These are phyloP conservation scores for Ispidina picta DNA, from an alignment of 2,797 vertebrate genomes.

Conservation along the genomic window DNA sequence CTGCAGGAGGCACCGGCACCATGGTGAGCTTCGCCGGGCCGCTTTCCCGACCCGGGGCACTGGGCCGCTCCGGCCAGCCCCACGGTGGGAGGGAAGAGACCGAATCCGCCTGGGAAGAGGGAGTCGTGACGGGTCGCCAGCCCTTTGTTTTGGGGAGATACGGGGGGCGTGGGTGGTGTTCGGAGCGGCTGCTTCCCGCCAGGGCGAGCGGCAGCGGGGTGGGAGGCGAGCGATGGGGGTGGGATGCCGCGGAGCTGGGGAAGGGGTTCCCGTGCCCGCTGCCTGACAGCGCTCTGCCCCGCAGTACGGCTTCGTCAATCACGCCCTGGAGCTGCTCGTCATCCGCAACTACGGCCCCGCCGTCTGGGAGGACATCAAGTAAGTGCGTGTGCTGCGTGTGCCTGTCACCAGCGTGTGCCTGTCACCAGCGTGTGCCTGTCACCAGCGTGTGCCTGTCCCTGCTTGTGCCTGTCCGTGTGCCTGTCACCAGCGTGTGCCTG, in stretches of 20 bases:
- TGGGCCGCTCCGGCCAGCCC: not conserved
- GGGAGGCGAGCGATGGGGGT: no score
- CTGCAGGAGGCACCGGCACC: not conserved
- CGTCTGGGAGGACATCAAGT: slow-evolving; percentile 99
- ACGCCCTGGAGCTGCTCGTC: slow-evolving; percentile 97
- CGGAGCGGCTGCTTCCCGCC: not conserved
- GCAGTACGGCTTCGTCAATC: slow-evolving; percentile 98
- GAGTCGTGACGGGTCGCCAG: not conserved
- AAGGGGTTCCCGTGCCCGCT: not conserved
- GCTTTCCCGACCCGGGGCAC: not conserved
- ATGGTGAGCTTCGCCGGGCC: slow-evolving; percentile 62
- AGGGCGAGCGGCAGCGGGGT: not conserved
- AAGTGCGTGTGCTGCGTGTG: slow-evolving; percentile 70
- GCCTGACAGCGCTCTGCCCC: slow-evolving; percentile 9
- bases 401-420: no score
- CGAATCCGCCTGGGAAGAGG: not conserved
- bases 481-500: no score
- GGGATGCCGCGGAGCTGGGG: not conserved
- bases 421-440: no score
- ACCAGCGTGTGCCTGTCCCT: no score
- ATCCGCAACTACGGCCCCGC: slow-evolving; percentile 96
- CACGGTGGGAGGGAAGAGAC: not conserved
- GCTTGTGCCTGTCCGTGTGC: no score
- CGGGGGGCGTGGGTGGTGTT: not conserved
- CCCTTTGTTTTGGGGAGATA: not conserved